A percentile compares a stretch with the other conserved stretches of the same genome.
Evolutionary conservation across 2,888 invertebrate genomes (phyloP).

Genomic region (Himalopsyche kuldschensis): DNA sequence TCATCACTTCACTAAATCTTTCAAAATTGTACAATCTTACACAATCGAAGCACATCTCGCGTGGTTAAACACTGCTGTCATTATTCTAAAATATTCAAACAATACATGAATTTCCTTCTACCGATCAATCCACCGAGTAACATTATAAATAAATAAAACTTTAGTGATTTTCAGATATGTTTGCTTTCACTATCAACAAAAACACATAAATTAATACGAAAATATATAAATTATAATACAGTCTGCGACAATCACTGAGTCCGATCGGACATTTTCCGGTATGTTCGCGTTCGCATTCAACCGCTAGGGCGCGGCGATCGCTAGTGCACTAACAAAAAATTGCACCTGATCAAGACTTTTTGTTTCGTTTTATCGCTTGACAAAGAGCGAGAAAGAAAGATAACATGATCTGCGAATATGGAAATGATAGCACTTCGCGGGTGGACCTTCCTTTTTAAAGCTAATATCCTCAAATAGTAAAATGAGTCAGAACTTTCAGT

Average conservation of each 20-base stretch:
- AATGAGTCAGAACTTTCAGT: neutral
- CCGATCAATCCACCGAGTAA: neutral
- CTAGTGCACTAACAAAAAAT: slow-evolving; percentile 10
- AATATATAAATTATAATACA: neutral
- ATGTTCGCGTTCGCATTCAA: slow-evolving; percentile 4
- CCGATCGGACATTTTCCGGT: slow-evolving; percentile 1
- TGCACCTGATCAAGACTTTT: slow-evolving; percentile 16
- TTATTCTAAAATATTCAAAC: slow-evolving; percentile 1
- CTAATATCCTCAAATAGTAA: slow-evolving; percentile 1
- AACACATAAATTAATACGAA: slow-evolving; percentile 8
- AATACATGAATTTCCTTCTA: neutral
- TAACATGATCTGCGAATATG: neutral
- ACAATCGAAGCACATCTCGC: slow-evolving; percentile 25
- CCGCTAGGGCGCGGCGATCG: slow-evolving; percentile 17
- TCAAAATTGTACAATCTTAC: slow-evolving; percentile 17
- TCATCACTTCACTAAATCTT: neutral
- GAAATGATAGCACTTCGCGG: neutral
- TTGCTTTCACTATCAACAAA: neutral
- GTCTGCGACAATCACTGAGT: slow-evolving; percentile 1
- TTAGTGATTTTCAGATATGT: neutral
- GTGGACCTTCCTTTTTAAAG: slow-evolving; percentile 19
- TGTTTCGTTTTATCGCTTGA: neutral
- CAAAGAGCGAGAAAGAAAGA: neutral
- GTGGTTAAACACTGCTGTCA: slow-evolving; percentile 27
- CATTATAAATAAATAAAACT: neutral